phyloP scores from a whole-genome alignment of 1,140 invertebrate genomes.

The Chelonus insularis region DNA sequence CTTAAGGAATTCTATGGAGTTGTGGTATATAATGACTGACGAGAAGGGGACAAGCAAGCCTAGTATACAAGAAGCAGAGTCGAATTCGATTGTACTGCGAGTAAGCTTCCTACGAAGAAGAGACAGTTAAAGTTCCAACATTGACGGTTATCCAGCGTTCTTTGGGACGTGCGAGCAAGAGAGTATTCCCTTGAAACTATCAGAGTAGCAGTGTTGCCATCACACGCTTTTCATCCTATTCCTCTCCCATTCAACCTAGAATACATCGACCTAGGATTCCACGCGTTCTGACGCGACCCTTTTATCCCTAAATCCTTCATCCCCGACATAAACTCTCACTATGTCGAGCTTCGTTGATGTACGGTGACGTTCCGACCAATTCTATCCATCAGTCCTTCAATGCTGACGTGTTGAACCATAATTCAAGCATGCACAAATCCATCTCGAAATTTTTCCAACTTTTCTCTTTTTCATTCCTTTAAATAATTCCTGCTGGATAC shows the following conservation, averaged over 20 bases:
- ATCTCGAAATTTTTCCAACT: no score
- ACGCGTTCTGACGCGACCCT: slow-evolving; percentile 20
- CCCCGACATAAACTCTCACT: slow-evolving; percentile 11
- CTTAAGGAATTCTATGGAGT: not conserved
- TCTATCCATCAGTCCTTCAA: slow-evolving; percentile 22
- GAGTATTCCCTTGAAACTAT: not conserved
- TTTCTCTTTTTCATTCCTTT: no score
- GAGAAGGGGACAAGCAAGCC: not conserved
- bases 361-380: slow-evolving; percentile 24
- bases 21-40: slow-evolving; percentile 7
- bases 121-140: not conserved
- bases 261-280: slow-evolving; percentile 11
- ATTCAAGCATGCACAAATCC: not conserved
- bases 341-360: slow-evolving; percentile 26
- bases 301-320: slow-evolving; percentile 30
- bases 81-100: slow-evolving; percentile 17
- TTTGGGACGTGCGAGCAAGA: not conserved
- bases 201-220: not conserved
- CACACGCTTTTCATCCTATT: not conserved
- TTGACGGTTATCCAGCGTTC: slow-evolving; percentile 11
- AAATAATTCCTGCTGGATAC: not conserved
- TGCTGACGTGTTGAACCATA: not conserved
- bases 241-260: not conserved
- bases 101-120: not conserved
- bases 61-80: not conserved